These are phyloP conservation scores for Percopsis omiscomaycus DNA, from an alignment of 2,797 vertebrate species.

Conservation along the genomic window DNA sequence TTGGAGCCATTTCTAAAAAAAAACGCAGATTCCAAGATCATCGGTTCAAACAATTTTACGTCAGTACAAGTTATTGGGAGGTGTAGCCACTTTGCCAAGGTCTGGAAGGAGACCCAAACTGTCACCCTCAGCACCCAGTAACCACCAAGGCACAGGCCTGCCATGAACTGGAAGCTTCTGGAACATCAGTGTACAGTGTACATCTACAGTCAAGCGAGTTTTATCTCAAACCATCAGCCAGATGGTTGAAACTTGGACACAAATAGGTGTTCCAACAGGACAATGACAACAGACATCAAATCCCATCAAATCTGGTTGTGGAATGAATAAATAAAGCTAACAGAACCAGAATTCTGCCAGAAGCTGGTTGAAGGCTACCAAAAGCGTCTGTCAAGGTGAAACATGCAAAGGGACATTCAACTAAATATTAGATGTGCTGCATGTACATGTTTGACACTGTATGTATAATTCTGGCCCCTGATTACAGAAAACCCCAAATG, in stretches of 20 bases:
- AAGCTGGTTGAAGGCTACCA: background rate
- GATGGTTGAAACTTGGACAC: conserved; percentile 9
- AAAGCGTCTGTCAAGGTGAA: background rate
- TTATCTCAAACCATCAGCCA: conserved; percentile 7
- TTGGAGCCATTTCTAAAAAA: background rate
- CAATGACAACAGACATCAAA: background rate
- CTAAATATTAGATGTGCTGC: background rate
- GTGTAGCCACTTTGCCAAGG: background rate
- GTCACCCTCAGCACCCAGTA: background rate
- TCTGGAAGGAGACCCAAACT: background rate
- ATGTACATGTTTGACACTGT: background rate
- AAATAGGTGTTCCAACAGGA: conserved; percentile 5
- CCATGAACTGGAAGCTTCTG: too few species aligned
- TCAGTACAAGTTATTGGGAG: background rate
- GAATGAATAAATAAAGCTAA: conserved; percentile 5
- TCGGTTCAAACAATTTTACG: background rate
- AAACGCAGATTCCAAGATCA: background rate
- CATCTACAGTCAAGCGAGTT: background rate
- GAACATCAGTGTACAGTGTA: too few species aligned
- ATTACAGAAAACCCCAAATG: too few species aligned
- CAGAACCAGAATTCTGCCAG: background rate
- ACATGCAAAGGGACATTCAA: background rate
- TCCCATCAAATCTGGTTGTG: conserved; percentile 6
- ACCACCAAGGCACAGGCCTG: too few species aligned
- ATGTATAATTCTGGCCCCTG: too few species aligned